phyloP scores from a whole-genome alignment of 2,888 invertebrate species.

The Nomada fucata region DNA sequence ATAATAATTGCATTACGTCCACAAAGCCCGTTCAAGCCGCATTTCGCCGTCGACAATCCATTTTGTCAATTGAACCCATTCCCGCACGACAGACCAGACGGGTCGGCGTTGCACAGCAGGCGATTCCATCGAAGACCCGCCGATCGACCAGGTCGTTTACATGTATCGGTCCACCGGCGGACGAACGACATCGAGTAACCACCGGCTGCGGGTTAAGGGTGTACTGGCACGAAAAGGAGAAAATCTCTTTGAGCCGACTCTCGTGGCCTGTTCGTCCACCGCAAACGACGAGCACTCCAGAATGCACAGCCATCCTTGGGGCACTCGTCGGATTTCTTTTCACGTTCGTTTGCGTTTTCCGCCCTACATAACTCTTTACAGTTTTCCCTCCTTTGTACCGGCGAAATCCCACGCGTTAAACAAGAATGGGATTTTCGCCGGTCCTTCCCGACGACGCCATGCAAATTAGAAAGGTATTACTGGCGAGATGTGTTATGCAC shows the following conservation, averaged over 20 bases:
- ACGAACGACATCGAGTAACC: background rate
- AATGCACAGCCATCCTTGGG: constrained; percentile 1
- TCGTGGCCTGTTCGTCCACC: constrained; percentile 5
- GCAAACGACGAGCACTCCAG: constrained; percentile 57
- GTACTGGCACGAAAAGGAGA: background rate
- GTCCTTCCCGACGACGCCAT: background rate
- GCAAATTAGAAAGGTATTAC: background rate
- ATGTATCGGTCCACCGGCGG: constrained; percentile 46
- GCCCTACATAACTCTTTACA: constrained; percentile 20
- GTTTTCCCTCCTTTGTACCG: background rate
- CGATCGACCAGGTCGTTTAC: constrained; percentile 48
- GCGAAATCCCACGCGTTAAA: background rate
- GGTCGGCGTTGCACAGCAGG: constrained; percentile 7
- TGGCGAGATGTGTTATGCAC: no score
- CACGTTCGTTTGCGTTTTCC: constrained; percentile 23
- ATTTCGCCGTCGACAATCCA: constrained; percentile 60
- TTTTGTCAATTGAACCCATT: constrained; percentile 60
- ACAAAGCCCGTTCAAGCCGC: constrained; percentile 38
- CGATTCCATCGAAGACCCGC: constrained; percentile 48
- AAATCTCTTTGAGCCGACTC: constrained; percentile 50
- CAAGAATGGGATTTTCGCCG: background rate
- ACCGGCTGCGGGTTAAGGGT: background rate
- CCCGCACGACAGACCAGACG: background rate
- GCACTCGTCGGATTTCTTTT: constrained; percentile 32
- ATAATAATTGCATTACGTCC: constrained; percentile 52